phyloP scores from a whole-genome alignment of 2,797 vertebrate genomes.

The Chelonia mydas region DNA sequence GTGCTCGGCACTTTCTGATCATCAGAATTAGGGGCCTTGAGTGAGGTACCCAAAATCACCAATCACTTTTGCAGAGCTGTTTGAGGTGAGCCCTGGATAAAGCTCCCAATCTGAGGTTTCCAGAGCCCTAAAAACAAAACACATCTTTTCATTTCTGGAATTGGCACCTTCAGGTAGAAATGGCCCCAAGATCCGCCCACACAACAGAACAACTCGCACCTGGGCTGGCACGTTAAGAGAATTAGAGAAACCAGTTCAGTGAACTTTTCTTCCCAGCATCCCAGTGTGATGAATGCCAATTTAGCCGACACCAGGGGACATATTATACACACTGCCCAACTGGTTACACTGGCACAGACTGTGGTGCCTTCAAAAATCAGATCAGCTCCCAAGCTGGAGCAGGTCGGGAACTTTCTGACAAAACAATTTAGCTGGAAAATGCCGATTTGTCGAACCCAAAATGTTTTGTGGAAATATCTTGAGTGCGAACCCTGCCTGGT shows the following conservation, averaged over 20 bases:
- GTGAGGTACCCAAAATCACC: neutral
- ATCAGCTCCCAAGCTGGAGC: neutral
- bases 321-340: neutral
- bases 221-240: neutral
- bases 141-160: neutral
- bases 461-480: neutral
- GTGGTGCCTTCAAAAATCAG: neutral
- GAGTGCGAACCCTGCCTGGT: neutral
- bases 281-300: neutral
- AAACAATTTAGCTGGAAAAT: neutral
- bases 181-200: neutral
- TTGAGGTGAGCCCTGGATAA: neutral
- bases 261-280: neutral
- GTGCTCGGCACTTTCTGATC: neutral
- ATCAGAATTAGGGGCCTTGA: neutral
- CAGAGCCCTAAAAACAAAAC: neutral
- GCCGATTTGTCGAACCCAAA: neutral
- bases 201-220: neutral
- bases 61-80: neutral
- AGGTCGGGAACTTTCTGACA: neutral
- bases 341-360: neutral
- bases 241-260: neutral
- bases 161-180: neutral
- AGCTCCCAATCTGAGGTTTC: neutral
- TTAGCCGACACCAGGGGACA: neutral